phyloP scores from a whole-genome alignment of 1,140 invertebrate species.

The Drosophila bocki region DNA sequence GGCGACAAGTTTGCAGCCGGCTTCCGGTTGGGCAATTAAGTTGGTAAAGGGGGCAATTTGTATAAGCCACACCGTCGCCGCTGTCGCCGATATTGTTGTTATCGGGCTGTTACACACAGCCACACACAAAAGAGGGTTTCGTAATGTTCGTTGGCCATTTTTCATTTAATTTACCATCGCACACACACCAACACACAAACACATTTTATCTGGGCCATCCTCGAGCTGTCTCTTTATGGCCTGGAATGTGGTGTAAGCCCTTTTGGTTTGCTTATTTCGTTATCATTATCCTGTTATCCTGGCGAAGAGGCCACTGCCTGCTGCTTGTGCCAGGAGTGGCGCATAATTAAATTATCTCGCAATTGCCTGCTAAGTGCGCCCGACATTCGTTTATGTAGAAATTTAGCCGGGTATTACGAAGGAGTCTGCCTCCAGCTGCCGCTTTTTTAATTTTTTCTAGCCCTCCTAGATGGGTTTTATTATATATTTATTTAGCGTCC shows the following conservation, averaged over 20 bases:
- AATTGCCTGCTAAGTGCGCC: conserved; percentile 82
- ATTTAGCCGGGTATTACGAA: conserved; percentile 61
- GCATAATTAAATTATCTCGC: conserved; percentile 79
- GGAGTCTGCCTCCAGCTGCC: conserved; percentile 6
- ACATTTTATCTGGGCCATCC: conserved; percentile 52
- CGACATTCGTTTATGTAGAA: conserved; percentile 67
- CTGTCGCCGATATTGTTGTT: conserved; percentile 65
- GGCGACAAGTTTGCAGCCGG: conserved; percentile 37
- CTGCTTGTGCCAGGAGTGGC: conserved; percentile 36
- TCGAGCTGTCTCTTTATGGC: conserved; percentile 46
- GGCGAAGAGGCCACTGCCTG: conserved; percentile 15
- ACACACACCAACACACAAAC: conserved; percentile 18
- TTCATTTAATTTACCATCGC: conserved; percentile 69
- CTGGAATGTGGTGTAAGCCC: conserved; percentile 47
- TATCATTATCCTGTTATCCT: conserved; percentile 82
- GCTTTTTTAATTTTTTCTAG: conserved; percentile 9
- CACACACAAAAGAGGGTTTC: not conserved
- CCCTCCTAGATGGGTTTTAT: conserved; percentile 43
- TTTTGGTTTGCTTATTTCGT: conserved; percentile 74
- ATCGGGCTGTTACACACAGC: conserved; percentile 60
- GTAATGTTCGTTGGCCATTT: conserved; percentile 49
- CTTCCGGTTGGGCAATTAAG: conserved; percentile 60
- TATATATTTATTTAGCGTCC: conserved; percentile 67
- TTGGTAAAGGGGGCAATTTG: conserved; percentile 49
- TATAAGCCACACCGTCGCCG: conserved; percentile 40